Base-by-base conservation (phyloP, 30 jellyfish, hydroid and myxozoan species). In the Mastigias papua region DNA sequence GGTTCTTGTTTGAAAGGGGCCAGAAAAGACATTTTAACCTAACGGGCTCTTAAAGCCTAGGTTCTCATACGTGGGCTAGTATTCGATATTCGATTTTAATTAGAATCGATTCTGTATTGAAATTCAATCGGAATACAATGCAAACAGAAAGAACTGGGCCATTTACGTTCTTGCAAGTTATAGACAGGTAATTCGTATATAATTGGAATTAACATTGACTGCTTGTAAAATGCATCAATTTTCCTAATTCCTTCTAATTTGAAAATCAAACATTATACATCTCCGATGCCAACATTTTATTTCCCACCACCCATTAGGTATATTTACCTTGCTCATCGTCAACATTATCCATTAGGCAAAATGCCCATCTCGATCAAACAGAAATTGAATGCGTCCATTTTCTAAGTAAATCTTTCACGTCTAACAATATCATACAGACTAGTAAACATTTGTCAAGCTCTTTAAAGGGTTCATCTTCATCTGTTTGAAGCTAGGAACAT, bases 401-500 rank as follows among this genome's bases (percentile, higher is more conserved):
- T 25, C 8, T 28, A 57, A 9, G 77, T 37, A 69, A 71, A 85
- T 73, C 34, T 73, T 48, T 62, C 90, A 80, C 75, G 69, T 80
- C 81, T 51, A 22, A 80, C 90, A 80, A 80, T 80, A 42, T 63
- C 88, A 54, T 66, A 46, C 94, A 85, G 88, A 85, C 60, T 19
- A 8, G 66, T 42, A 57, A 85, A 85, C 69, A 85, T 85, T 85
- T 64, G 80, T 76, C 34, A 60, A 62, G 73, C 29, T 34, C 26
- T 75, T 75, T 51, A 11, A 15, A 63, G 6, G 11, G 74, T 25
- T 25, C 74, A 63, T 25, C 20, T 4, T 25, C 42, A 26, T 25
- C 35, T 1, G 23, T 63, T n/a, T n/a, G 70, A 63, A 25, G 42
- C 74, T 20, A 63, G 74, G n/a, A 63, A 8, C 19, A 20, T 20